A percentile compares a stretch with the other conserved stretches of the same genome.
Conservation (phyloP, 2,113 vertebrate species). For the Rostratula benghalensis region DNA sequence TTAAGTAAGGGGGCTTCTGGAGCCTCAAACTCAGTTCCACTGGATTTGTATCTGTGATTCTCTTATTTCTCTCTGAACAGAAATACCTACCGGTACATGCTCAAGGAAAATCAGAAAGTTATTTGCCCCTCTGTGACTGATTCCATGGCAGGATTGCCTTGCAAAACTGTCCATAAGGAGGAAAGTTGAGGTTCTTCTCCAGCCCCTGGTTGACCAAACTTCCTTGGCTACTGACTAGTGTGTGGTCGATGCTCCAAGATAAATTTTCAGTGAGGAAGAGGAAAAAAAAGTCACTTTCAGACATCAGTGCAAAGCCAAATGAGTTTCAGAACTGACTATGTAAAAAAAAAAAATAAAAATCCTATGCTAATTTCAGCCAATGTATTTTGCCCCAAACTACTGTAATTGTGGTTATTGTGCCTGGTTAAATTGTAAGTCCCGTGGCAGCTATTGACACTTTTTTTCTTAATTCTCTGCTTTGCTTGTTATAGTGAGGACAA, state of each 20-base stretch:
- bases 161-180: not conserved
- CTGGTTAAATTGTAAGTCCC: accelerated
- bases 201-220: not conserved
- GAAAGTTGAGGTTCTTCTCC: not conserved
- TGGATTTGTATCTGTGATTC: not conserved
- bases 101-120: not conserved
- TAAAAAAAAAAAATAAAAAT: not conserved
- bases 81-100: not conserved
- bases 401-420: not conserved
- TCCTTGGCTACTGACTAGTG: not conserved
- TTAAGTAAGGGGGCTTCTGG: not conserved
- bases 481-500: not conserved
- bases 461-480: not conserved
- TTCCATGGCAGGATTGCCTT: not conserved
- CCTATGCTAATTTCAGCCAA: not conserved
- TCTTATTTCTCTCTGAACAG: not conserved
- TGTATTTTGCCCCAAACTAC: not conserved
- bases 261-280: not conserved
- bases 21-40: not conserved
- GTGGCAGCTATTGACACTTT: not conserved
- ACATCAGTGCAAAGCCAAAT: not conserved
- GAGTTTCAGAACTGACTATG: not conserved
- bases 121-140: not conserved
- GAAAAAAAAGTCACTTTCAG: not conserved
- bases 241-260: not conserved